These are phyloP conservation scores for Luperina testacea DNA, from an alignment of 2,888 invertebrate species.

Conservation along the genomic window DNA sequence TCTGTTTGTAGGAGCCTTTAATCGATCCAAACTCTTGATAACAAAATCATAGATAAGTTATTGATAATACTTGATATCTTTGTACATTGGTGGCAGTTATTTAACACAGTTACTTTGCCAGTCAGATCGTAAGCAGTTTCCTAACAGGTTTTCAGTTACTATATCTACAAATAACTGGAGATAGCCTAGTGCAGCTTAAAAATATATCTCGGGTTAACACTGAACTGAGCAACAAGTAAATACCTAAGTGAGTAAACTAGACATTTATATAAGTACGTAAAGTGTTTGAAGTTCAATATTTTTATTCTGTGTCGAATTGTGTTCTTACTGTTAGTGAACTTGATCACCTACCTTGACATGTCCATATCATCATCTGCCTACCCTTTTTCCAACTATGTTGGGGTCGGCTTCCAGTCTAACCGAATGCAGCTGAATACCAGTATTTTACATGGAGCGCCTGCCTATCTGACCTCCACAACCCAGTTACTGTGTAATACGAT, in stretches of 20 bases:
- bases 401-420: too few species aligned
- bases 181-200: neutral
- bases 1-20: neutral
- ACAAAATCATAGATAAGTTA: slow-evolving; percentile 33
- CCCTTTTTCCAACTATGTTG: too few species aligned
- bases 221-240: neutral
- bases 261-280: too few species aligned
- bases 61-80: slow-evolving; percentile 29
- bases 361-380: slow-evolving; percentile 8
- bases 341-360: slow-evolving; percentile 31
- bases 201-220: neutral
- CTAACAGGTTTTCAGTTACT: neutral
- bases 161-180: neutral
- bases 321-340: slow-evolving; percentile 8
- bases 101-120: neutral
- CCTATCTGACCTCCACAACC: too few species aligned
- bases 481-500: too few species aligned
- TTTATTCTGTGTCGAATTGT: neutral
- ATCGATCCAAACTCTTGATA: slow-evolving; percentile 39
- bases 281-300: slow-evolving; percentile 2
- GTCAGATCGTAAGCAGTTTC: neutral
- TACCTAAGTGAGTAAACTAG: slow-evolving; percentile 33
- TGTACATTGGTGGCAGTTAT: slow-evolving; percentile 24
- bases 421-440: too few species aligned
- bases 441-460: too few species aligned